These are phyloP conservation scores for Entelurus aequoreus DNA, from an alignment of 2,113 vertebrate species.

Conservation along the genomic window DNA sequence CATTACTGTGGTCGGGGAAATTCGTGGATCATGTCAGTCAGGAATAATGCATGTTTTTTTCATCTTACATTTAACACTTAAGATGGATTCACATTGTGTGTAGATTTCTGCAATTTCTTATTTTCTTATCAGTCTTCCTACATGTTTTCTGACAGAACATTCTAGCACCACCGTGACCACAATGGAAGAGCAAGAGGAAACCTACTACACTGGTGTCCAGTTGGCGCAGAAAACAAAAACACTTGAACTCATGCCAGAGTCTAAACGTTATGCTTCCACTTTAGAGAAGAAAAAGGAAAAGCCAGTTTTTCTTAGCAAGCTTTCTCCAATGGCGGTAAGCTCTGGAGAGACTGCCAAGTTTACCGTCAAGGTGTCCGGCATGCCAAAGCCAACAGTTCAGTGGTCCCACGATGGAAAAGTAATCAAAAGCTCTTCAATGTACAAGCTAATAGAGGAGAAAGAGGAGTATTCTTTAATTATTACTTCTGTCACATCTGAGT, in stretches of 20 bases:
- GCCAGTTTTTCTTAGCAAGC: constrained; percentile 79
- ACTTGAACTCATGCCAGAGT: constrained; percentile 88
- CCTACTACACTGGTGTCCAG: constrained; percentile 76
- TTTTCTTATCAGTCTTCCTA: constrained; percentile 45
- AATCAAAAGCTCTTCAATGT: constrained; percentile 70
- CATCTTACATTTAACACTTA: not conserved
- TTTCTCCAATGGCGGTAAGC: constrained; percentile 69
- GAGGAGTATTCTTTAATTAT: constrained; percentile 82
- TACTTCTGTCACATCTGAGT: constrained; percentile 65
- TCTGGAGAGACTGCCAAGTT: constrained; percentile 78
- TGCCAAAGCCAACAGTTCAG: constrained; percentile 80
- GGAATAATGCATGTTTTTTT: not conserved
- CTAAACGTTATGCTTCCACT: constrained; percentile 75
- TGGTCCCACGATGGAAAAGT: constrained; percentile 80
- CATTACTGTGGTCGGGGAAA: too few relatives aligned
- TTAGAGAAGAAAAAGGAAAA: constrained; percentile 75
- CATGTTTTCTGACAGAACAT: constrained; percentile 82
- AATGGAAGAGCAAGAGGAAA: constrained; percentile 79
- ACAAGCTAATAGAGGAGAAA: constrained; percentile 78
- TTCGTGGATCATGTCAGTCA: too few relatives aligned
- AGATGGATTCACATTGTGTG: not conserved
- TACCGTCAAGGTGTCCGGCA: constrained; percentile 77
- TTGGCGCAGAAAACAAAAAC: constrained; percentile 80
- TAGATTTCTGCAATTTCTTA: not conserved
- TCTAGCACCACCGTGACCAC: constrained; percentile 81